Percentiles rank a stretch among this genome's conserved stretches.
These are phyloP conservation scores for Pterophyllum scalare DNA, from an alignment of 2,113 vertebrate species.

Conservation along the genomic window DNA sequence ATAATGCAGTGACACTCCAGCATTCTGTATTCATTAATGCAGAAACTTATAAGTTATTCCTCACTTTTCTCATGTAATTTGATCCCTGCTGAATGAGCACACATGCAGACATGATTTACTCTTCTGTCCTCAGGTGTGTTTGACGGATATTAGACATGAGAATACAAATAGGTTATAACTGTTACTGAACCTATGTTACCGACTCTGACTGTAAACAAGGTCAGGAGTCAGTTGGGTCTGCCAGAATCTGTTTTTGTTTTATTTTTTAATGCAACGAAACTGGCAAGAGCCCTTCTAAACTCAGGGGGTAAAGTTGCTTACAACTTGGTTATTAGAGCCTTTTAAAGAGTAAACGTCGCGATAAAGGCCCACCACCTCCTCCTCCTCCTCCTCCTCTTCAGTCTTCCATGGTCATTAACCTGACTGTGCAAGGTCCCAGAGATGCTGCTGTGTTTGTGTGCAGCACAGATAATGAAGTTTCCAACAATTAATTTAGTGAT, in stretches of 20 bases:
- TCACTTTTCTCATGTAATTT: background rate
- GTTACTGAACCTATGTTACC: too few species aligned
- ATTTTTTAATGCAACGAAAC: too few species aligned
- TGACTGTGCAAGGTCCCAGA: background rate
- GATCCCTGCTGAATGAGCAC: background rate
- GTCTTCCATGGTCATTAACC: background rate
- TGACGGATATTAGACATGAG: background rate
- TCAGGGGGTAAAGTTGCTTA: background rate
- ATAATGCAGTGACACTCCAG: background rate
- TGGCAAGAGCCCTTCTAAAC: background rate
- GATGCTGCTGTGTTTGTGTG: background rate
- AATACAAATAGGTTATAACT: background rate
- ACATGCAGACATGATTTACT: background rate
- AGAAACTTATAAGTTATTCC: background rate
- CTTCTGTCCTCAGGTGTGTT: background rate
- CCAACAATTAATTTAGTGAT: background rate
- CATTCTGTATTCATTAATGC: background rate
- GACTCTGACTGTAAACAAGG: too few species aligned
- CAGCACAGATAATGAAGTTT: background rate
- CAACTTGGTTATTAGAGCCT: background rate
- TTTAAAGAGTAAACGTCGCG: background rate
- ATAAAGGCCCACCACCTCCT: background rate
- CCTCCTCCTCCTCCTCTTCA: too few species aligned
- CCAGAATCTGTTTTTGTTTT: too few species aligned
- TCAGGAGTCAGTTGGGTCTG: too few species aligned